A percentile compares a stretch with the other conserved stretches of the same genome.
Evolutionary conservation across 92 coral and sea anemone genomes (phyloP).

Genomic region (Porites cylindrica): DNA sequence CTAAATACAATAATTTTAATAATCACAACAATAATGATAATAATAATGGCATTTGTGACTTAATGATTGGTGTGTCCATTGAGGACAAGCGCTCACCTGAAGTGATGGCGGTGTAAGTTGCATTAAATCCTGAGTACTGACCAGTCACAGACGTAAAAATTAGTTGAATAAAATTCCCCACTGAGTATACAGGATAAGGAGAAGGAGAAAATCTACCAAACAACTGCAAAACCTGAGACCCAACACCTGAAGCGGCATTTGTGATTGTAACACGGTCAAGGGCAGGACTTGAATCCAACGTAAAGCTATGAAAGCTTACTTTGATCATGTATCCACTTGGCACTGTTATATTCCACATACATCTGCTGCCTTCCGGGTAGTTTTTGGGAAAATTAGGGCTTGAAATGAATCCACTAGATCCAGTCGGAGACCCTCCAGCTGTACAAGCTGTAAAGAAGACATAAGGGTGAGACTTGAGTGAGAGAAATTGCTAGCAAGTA

Average conservation of each 20-base stretch:
- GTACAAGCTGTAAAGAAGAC: too few species aligned
- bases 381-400: constrained; percentile 34
- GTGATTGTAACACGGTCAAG: not conserved
- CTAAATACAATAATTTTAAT: too few species aligned
- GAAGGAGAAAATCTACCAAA: not conserved
- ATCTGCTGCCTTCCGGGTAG: not conserved
- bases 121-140: not conserved
- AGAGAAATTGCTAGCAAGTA: too few species aligned
- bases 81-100: too few species aligned
- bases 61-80: too few species aligned
- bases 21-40: too few species aligned
- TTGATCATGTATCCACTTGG: constrained; percentile 13
- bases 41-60: too few species aligned
- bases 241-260: not conserved
- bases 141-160: not conserved
- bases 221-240: not conserved
- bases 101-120: constrained; percentile 2
- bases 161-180: constrained; percentile 6
- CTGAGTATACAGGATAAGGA: constrained; percentile 1
- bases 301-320: not conserved
- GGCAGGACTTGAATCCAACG: not conserved
- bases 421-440: not conserved
- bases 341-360: constrained; percentile 34
- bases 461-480: too few species aligned
- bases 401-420: constrained; percentile 3